These are phyloP conservation scores for Drosophila arizonae DNA, from an alignment of 1,140 invertebrate species.

Conservation along the genomic window DNA sequence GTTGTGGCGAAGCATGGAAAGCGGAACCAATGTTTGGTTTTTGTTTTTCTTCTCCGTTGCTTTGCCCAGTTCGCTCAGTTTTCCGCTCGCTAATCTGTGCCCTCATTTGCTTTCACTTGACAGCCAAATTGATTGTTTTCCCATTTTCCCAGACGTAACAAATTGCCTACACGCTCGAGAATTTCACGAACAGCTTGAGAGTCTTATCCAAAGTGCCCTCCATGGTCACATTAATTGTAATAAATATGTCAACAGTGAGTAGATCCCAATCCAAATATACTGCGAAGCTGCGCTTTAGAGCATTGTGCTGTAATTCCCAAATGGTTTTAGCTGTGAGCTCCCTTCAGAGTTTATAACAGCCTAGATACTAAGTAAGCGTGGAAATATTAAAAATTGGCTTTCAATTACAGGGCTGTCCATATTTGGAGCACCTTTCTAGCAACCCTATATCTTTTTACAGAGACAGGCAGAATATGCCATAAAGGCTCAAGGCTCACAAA, in stretches of 20 bases:
- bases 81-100: constrained; percentile 29
- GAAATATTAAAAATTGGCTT: too few relatives aligned
- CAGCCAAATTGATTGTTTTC: constrained; percentile 43
- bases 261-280: too few relatives aligned
- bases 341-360: too few relatives aligned
- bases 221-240: neutral
- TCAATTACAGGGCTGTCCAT: too few relatives aligned
- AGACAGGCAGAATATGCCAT: too few relatives aligned
- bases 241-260: neutral
- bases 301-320: neutral
- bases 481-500: too few relatives aligned
- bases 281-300: neutral
- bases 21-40: constrained; percentile 20
- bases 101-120: constrained; percentile 30
- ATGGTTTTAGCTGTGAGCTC: neutral
- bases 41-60: neutral
- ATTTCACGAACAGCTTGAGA: neutral
- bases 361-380: too few relatives aligned
- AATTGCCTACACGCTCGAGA: constrained; percentile 17
- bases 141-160: constrained; percentile 29
- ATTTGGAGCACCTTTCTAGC: too few relatives aligned
- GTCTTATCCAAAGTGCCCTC: neutral
- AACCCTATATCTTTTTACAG: too few relatives aligned
- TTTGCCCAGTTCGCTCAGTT: neutral
- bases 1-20: constrained; percentile 54